Evolutionary conservation across 1,140 invertebrate genomes (phyloP), one percentile per base, ranked within the genome.

Genomic region (Glomeris maerens): DNA sequence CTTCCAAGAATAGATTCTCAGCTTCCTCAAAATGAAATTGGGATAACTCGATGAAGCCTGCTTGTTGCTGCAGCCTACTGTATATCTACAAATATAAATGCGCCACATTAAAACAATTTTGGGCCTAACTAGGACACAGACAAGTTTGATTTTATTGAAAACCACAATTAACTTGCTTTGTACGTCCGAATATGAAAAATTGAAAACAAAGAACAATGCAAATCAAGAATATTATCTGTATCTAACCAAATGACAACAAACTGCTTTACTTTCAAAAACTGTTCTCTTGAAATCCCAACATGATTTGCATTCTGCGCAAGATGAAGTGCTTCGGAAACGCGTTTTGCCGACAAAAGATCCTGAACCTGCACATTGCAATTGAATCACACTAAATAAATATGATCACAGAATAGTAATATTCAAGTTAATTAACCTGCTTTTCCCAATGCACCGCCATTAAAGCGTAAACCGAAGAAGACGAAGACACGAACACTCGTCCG

Each of bases 31-130:
- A 72, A 40, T 71, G 61, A 29, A 63, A 59, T 46, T 67, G 58
- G 29, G 65, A 64, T 56, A 74, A 69, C 57, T 72, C 65, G 42
- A 73, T 70, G 57, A 74, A 73, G 14, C 64, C 72, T 40, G 71
- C 71, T 55, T 70, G 64, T 51, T 71, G 69, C 47, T 70, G 65
- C 26, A 74, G 66, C 50, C 60, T 58, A 21, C 47, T 42, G 26
- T 57, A 60, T 14, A 64, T 53, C 59, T 66, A 25, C 41, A 42
- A 20, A 7, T 10, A 42, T n/a, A 36, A n/a, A n/a, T n/a, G n/a
- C n/a, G n/a, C n/a, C n/a, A n/a, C n/a, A n/a, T n/a, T n/a, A n/a
- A n/a, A n/a, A n/a, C n/a, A n/a, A n/a, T n/a, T n/a, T n/a, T n/a
- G n/a, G n/a, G n/a, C n/a, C n/a, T n/a, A n/a, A n/a, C n/a, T n/a